Percentiles rank a stretch among this genome's conserved stretches.
These are phyloP conservation scores for Cheilosia soror DNA, from an alignment of 2,888 invertebrate genomes.

Conservation along the genomic window DNA sequence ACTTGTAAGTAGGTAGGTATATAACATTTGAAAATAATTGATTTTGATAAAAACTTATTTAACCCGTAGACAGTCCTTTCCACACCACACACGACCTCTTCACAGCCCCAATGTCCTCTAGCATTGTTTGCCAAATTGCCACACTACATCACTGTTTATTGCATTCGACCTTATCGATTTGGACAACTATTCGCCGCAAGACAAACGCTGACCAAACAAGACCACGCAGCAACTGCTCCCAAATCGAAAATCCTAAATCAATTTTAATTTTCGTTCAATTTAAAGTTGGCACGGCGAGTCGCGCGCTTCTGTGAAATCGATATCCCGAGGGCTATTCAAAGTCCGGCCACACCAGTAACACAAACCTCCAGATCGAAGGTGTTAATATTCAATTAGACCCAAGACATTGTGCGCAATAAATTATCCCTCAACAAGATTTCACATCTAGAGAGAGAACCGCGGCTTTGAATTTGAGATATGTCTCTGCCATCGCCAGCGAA, in stretches of 20 bases:
- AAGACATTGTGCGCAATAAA: constrained; percentile 69
- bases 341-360: constrained; percentile 52
- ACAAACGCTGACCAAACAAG: constrained; percentile 68
- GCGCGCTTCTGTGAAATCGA: constrained; percentile 61
- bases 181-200: constrained; percentile 59
- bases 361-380: constrained; percentile 78
- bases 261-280: constrained; percentile 69
- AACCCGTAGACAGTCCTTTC: background rate
- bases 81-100: background rate
- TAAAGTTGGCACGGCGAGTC: constrained; percentile 19
- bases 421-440: constrained; percentile 71
- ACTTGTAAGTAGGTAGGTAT: background rate
- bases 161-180: constrained; percentile 52
- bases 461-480: constrained; percentile 40
- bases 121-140: constrained; percentile 72
- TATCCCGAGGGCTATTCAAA: constrained; percentile 49
- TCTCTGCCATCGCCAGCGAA: constrained; percentile 25
- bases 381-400: constrained; percentile 83
- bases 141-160: constrained; percentile 56
- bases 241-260: constrained; percentile 71
- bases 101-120: constrained; percentile 13
- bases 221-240: constrained; percentile 54
- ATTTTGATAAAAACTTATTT: background rate
- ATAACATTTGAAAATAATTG: background rate
- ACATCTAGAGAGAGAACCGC: constrained; percentile 34